phyloP scores from a whole-genome alignment of 2,888 invertebrate genomes.

The Chrysolina oricalcia region DNA sequence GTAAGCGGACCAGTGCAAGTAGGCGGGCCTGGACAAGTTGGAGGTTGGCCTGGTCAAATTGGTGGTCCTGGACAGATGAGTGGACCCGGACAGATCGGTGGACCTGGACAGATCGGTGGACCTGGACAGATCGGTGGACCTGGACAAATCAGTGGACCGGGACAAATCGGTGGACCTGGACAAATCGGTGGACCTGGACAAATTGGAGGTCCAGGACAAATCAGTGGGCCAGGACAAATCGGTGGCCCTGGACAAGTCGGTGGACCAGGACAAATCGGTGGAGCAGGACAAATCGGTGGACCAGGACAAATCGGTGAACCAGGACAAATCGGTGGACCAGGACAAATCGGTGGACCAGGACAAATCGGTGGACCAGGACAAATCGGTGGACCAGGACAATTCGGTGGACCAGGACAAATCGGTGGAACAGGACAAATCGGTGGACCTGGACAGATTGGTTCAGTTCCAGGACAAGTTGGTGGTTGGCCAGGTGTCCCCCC shows the following conservation, averaged over 20 bases:
- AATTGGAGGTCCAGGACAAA: constrained; percentile 38
- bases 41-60: constrained; percentile 49
- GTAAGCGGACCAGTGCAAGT: constrained; percentile 34
- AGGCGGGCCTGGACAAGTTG: constrained; percentile 36
- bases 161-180: constrained; percentile 39
- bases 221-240: not conserved
- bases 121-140: not conserved
- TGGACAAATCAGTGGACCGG: constrained; percentile 26
- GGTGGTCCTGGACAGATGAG: constrained; percentile 41
- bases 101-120: constrained; percentile 28
- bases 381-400: constrained; percentile 48
- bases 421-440: constrained; percentile 33
- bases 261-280: constrained; percentile 29
- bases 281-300: constrained; percentile 26
- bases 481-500: constrained; percentile 26
- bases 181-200: constrained; percentile 33
- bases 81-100: constrained; percentile 30
- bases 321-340: constrained; percentile 39
- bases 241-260: constrained; percentile 39
- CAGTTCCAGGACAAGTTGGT: constrained; percentile 1
- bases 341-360: constrained; percentile 31
- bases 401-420: constrained; percentile 29
- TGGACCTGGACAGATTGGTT: constrained; percentile 31
- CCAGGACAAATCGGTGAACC: constrained; percentile 42
- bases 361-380: constrained; percentile 49